phyloP scores from a whole-genome alignment of 2,888 invertebrate species.

The Xylota segnis region DNA sequence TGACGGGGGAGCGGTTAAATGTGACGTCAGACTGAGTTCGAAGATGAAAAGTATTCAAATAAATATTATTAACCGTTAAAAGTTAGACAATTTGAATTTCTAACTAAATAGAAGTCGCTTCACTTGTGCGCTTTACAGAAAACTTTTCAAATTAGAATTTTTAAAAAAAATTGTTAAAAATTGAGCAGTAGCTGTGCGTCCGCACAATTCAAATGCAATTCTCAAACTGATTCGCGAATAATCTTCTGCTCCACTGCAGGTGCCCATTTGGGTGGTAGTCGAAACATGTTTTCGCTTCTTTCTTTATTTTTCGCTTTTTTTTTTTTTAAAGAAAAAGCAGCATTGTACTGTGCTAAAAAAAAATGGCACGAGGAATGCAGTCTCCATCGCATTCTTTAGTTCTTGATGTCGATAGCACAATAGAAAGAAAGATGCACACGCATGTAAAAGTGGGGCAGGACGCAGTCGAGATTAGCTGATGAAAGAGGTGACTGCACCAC shows the following conservation, averaged over 20 bases:
- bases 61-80: slow-evolving; percentile 30
- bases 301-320: slow-evolving; percentile 19
- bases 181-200: slow-evolving; percentile 14
- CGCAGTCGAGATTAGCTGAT: slow-evolving; percentile 11
- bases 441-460: slow-evolving; percentile 22
- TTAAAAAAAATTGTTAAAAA: not conserved
- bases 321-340: slow-evolving; percentile 52
- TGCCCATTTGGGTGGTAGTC: slow-evolving; percentile 45
- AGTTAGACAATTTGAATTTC: not conserved
- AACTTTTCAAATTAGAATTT: slow-evolving; percentile 1
- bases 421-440: slow-evolving; percentile 51
- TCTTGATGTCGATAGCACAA: slow-evolving; percentile 42
- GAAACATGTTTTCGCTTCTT: slow-evolving; percentile 65
- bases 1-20: slow-evolving; percentile 19
- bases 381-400: slow-evolving; percentile 31
- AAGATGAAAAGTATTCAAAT: slow-evolving; percentile 6
- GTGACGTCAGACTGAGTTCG: slow-evolving; percentile 38
- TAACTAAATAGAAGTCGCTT: not conserved
- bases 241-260: slow-evolving; percentile 49
- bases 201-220: slow-evolving; percentile 69
- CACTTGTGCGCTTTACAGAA: not conserved
- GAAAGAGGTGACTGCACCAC: slow-evolving; percentile 24
- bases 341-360: slow-evolving; percentile 20
- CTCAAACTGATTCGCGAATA: slow-evolving; percentile 68
- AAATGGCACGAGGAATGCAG: slow-evolving; percentile 45